These are phyloP conservation scores for Folsomia manolachei DNA, from an alignment of 2,888 invertebrate genomes.

Conservation along the genomic window DNA sequence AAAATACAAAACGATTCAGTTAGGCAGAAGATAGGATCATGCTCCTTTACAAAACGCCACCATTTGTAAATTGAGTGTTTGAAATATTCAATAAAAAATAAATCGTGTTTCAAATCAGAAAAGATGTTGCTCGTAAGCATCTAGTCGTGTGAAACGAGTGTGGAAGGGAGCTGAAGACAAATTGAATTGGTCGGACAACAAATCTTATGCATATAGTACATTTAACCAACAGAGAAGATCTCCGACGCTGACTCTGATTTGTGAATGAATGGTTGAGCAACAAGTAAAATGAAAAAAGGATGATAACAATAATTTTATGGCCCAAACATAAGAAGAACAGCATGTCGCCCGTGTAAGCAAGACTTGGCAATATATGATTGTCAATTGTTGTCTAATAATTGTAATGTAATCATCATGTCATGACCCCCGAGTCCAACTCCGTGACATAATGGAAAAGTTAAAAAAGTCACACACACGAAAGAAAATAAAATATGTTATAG, in stretches of 20 bases:
- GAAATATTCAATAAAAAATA: too few relatives aligned
- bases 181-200: too few relatives aligned
- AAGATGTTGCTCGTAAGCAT: too few relatives aligned
- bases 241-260: slow-evolving; percentile 1
- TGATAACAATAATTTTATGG: slow-evolving; percentile 7
- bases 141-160: too few relatives aligned
- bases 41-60: not conserved
- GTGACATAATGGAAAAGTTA: slow-evolving; percentile 44
- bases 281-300: not conserved
- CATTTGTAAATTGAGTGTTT: too few relatives aligned
- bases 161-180: not conserved
- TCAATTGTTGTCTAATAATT: slow-evolving; percentile 7
- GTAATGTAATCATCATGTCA: slow-evolving; percentile 23
- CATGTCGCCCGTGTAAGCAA: slow-evolving; percentile 7
- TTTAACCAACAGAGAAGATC: too few relatives aligned
- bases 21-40: not conserved
- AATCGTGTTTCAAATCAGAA: too few relatives aligned
- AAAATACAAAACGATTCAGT: not conserved
- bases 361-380: not conserved
- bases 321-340: not conserved
- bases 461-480: slow-evolving; percentile 9
- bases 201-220: too few relatives aligned
- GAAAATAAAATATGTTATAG: not conserved
- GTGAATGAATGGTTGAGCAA: slow-evolving; percentile 7
- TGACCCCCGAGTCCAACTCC: slow-evolving; percentile 46